A percentile compares a stretch with the other conserved stretches of the same genome.
Conservation (phyloP, 2,113 vertebrate species). For the Megaceryle maxima region DNA sequence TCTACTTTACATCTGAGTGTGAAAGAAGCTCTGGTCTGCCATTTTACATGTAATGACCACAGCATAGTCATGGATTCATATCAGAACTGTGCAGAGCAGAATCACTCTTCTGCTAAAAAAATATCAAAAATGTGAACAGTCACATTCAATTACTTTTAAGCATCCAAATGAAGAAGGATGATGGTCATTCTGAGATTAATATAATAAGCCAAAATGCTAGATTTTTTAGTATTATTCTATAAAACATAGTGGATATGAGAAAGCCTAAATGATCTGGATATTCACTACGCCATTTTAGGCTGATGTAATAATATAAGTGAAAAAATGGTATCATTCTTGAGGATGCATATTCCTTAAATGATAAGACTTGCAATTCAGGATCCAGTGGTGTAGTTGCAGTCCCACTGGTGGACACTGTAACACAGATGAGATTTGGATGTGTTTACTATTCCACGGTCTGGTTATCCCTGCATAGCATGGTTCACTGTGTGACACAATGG, state of each 20-base stretch:
- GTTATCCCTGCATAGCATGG: neutral
- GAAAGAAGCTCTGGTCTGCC: neutral
- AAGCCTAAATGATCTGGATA: neutral
- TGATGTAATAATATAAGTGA: neutral
- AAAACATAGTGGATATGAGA: neutral
- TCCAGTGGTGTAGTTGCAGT: neutral
- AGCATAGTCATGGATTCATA: neutral
- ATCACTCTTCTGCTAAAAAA: neutral
- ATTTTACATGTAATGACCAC: neutral
- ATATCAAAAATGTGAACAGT: neutral
- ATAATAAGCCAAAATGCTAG: neutral
- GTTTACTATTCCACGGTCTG: neutral
- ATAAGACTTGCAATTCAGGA: neutral
- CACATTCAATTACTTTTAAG: neutral
- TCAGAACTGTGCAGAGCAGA: neutral
- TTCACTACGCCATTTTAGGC: neutral
- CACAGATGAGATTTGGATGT: neutral
- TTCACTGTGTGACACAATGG: neutral
- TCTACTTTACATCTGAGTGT: neutral
- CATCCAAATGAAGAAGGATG: neutral
- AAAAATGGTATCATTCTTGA: neutral
- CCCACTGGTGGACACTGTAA: neutral
- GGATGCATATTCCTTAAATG: neutral
- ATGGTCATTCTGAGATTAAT: neutral
- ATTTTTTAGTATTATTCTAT: neutral